These are phyloP conservation scores for Proteles cristata DNA, from an alignment of 2,113 vertebrate species.

Conservation along the genomic window DNA sequence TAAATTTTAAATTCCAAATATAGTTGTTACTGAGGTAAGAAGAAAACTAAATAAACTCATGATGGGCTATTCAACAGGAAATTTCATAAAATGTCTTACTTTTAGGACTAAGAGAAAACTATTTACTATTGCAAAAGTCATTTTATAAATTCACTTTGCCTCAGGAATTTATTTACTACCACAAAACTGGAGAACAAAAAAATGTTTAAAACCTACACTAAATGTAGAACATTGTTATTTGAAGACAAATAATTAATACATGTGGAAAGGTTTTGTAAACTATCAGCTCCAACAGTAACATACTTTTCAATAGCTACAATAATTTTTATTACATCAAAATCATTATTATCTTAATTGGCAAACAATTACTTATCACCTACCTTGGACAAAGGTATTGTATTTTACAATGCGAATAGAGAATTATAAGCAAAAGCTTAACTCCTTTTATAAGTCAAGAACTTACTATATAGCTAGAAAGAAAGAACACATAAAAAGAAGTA, in stretches of 20 bases:
- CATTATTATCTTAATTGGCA: not conserved
- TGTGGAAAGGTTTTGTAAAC: not conserved
- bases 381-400: not conserved
- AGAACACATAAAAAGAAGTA: not conserved
- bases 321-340: not conserved
- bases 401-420: not conserved
- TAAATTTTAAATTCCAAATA: constrained; percentile 16
- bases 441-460: not conserved
- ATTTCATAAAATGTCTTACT: not conserved
- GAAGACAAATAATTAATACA: not conserved
- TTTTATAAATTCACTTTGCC: not conserved
- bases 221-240: not conserved
- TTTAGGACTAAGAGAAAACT: not conserved
- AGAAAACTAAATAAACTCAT: constrained; percentile 5
- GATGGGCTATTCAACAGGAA: not conserved
- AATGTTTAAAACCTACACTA: not conserved
- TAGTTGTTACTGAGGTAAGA: not conserved
- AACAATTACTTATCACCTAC: not conserved
- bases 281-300: not conserved
- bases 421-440: not conserved
- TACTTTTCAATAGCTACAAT: constrained; percentile 27
- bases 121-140: not conserved
- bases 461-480: constrained; percentile 9
- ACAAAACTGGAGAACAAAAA: not conserved
- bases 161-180: not conserved